Conservation (phyloP, 2,797 vertebrate species). For the Microchirus variegatus region DNA sequence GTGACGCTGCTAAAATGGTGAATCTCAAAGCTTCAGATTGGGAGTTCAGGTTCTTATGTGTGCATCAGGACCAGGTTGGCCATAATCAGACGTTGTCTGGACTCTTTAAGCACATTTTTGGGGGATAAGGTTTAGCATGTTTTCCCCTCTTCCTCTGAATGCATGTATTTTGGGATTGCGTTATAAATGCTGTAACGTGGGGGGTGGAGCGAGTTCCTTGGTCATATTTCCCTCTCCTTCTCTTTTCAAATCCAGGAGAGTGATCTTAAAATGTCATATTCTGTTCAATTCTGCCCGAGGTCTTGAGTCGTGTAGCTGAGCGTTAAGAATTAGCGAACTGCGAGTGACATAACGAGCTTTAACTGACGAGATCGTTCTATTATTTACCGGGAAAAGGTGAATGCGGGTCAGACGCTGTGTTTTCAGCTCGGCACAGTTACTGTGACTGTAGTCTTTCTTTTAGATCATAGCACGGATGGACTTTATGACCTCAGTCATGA, state of each 20-base stretch:
- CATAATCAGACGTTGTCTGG: too few relatives aligned
- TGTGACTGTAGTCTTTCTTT: conserved; percentile 16
- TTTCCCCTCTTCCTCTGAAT: conserved; percentile 40
- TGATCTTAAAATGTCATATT: conserved; percentile 78
- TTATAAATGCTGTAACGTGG: conserved; percentile 52
- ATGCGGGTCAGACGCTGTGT: conserved; percentile 23
- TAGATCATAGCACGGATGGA: conserved; percentile 12
- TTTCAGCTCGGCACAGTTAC: conserved; percentile 14
- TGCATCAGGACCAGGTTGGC: too few relatives aligned
- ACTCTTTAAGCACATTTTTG: too few relatives aligned
- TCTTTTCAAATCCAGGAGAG: conserved; percentile 59
- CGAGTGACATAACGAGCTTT: conserved; percentile 46
- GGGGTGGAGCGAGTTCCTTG: conserved; percentile 52
- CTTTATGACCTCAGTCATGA: conserved; percentile 26
- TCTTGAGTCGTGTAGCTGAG: conserved; percentile 60
- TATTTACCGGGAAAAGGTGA: conserved; percentile 37
- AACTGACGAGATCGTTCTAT: conserved; percentile 25
- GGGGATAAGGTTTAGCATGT: conserved; percentile 23
- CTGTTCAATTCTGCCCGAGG: conserved; percentile 68
- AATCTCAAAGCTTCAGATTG: too few relatives aligned
- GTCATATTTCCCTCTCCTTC: conserved; percentile 32
- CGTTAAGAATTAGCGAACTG: conserved; percentile 63
- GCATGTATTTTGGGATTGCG: conserved; percentile 52
- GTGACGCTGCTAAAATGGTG: too few relatives aligned
- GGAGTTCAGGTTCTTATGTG: too few relatives aligned